phyloP scores from a whole-genome alignment of 2,888 invertebrate species.

The Crepidodera aurea region DNA sequence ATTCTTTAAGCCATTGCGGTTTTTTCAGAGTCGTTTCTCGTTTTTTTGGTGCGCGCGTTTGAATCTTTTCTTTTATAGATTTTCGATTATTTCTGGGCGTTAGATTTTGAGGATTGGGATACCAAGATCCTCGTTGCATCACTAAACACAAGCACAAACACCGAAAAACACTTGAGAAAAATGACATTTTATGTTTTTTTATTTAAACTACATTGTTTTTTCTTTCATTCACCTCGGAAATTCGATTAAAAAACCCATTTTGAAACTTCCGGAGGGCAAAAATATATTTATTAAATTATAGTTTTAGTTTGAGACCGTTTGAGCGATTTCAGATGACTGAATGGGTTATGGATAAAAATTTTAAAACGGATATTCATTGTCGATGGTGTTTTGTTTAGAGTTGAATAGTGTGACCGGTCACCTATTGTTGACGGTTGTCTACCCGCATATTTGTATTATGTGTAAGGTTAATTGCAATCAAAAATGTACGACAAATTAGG shows the following conservation, averaged over 20 bases:
- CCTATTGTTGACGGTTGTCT: constrained; percentile 37
- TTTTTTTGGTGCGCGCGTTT: constrained; percentile 32
- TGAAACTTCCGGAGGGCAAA: no score
- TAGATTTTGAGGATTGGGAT: constrained; percentile 43
- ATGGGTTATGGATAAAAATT: constrained; percentile 30
- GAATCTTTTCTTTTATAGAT: constrained; percentile 40
- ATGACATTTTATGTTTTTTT: constrained; percentile 31
- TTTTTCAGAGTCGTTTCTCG: constrained; percentile 38
- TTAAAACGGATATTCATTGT: constrained; percentile 48
- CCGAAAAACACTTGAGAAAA: constrained; percentile 45
- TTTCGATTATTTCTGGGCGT: constrained; percentile 33
- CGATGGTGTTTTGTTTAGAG: constrained; percentile 40
- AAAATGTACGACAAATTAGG: neutral
- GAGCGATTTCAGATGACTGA: constrained; percentile 28
- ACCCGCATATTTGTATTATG: constrained; percentile 19
- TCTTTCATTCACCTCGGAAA: neutral
- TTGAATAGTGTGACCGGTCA: constrained; percentile 44
- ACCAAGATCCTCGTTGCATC: constrained; percentile 56
- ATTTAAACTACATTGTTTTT: neutral
- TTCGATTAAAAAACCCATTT: neutral
- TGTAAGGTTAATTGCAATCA: constrained; percentile 17
- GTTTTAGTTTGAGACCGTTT: constrained; percentile 3
- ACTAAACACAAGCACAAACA: constrained; percentile 55
- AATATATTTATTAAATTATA: neutral
- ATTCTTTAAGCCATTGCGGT: constrained; percentile 60